Evolutionary conservation across 2,888 invertebrate genomes (phyloP), one percentile per base, ranked within the genome.

Genomic region (Choreutis nemorana): DNA sequence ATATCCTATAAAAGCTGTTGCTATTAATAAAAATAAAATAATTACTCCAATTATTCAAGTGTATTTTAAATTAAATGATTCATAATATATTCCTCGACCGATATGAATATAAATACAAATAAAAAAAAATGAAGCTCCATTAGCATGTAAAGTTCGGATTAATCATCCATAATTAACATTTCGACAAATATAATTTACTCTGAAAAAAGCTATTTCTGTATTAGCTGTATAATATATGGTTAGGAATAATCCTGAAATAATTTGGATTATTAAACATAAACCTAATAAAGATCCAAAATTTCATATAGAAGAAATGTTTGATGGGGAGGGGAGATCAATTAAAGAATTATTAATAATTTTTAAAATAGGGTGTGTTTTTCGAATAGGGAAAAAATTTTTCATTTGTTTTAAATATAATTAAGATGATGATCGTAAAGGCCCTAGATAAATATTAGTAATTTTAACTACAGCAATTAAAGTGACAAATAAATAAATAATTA

Each of bases 1-100:
- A 75, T 91, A 91, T 0, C 89, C 90, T 79, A 90, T 70, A 60
- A 91, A 91, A 12, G 87, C 87, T 26, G 87, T 86, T 50, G 66
- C 84, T 83, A 90, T 90, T 38, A 83, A 61, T 57, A 85, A 29
- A 45, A 90, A 82, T 64, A 89, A 58, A 55, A 90, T 81, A 34
- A 85, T 66, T 28, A 86, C 68, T 29, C 89, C 89, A 1, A 82
- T 44, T 47, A 79, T 54, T 87, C 90, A 90, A 0, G 86, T 84
- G 39, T 75, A 58, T 36, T 64, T 70, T 50, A 73, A 70, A 46
- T 73, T 61, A 52, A 65, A 81, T 1, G 79, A 81, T 44, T 71
- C 71, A 55, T 72, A 72, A 42, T 72, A 66, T 60, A 68, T 71
- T 37, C 84, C 85, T 64, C 87, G 87, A 1, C 85, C 86, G 49